Evolutionary conservation across 2,888 invertebrate species (phyloP).

Genomic region (Hyles lineata): DNA sequence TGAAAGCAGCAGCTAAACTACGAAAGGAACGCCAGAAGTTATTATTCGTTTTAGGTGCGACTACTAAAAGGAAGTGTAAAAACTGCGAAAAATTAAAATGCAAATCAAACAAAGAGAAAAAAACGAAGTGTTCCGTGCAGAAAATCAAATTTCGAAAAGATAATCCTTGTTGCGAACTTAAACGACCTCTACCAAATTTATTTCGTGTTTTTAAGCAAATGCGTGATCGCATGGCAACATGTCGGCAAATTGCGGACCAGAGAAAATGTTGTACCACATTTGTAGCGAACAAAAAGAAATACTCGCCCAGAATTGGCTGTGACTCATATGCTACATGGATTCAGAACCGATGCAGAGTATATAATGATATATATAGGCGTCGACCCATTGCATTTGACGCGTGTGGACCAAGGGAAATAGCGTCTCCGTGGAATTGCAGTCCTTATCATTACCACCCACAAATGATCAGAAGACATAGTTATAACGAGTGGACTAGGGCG

Average conservation of each 20-base stretch:
- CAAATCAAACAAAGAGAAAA: conserved; percentile 24
- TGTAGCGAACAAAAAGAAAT: conserved; percentile 9
- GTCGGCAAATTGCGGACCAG: neutral
- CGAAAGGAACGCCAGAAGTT: conserved; percentile 50
- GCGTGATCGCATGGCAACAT: neutral
- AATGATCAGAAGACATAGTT: conserved; percentile 3
- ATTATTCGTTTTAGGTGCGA: conserved; percentile 37
- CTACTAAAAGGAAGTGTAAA: conserved; percentile 39
- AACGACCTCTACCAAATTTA: neutral
- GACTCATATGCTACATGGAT: conserved; percentile 21
- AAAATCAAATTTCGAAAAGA: neutral
- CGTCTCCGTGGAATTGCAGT: conserved; percentile 1
- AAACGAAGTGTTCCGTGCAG: neutral
- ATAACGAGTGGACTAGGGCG: conserved; percentile 39
- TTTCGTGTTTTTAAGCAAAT: neutral
- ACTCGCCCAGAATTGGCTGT: conserved; percentile 24
- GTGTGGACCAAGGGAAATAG: neutral
- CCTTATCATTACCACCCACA: conserved; percentile 6
- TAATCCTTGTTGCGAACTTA: neutral
- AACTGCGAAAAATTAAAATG: conserved; percentile 33
- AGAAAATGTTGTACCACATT: neutral
- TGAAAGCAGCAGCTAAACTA: conserved; percentile 49
- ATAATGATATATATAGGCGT: neutral
- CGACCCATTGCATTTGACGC: conserved; percentile 4
- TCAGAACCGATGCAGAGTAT: neutral